phyloP scores from a whole-genome alignment of 2,113 vertebrate genomes.

The Lathamus discolor region DNA sequence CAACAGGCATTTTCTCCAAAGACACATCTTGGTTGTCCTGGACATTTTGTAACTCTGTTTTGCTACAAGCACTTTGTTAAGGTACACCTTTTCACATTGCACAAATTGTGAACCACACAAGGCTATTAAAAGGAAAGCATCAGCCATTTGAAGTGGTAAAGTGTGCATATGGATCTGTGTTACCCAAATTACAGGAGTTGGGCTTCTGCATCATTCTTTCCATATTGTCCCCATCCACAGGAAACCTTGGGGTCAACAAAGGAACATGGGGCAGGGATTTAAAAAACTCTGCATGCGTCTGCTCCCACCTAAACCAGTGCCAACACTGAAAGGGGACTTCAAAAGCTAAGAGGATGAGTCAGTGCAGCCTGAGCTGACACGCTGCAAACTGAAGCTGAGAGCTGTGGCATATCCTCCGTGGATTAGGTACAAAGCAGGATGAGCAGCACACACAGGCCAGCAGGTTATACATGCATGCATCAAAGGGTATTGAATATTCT shows the following conservation, averaged over 20 bases:
- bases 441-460: background rate
- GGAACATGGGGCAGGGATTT: background rate
- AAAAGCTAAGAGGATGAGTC: background rate
- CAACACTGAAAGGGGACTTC: background rate
- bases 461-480: background rate
- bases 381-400: background rate
- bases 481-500: background rate
- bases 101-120: background rate
- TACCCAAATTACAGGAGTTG: background rate
- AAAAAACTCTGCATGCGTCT: background rate
- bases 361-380: background rate
- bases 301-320: background rate
- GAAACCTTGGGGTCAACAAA: background rate
- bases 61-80: background rate
- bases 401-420: background rate
- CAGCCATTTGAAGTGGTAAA: accelerated
- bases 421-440: background rate
- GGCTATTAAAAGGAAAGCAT: background rate
- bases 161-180: background rate
- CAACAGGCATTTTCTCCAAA: background rate
- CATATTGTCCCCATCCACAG: background rate
- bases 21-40: background rate
- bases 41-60: background rate
- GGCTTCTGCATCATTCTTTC: background rate
- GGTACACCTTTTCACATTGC: background rate